Base-by-base conservation (phyloP, 2,113 vertebrate species). In the Thinocorus orbignyianus region DNA sequence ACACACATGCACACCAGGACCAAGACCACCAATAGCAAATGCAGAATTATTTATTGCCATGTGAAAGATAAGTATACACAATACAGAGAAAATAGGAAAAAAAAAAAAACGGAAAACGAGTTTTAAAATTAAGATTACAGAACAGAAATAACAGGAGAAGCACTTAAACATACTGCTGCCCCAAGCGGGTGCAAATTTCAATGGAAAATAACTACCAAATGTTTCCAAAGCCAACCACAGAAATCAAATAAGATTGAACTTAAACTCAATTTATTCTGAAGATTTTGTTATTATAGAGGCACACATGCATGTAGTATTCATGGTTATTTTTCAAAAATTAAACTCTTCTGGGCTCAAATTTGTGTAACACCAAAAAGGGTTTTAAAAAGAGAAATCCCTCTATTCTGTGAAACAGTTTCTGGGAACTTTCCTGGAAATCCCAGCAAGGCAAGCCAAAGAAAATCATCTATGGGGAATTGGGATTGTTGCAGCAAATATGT, bases 121-220 rank as follows among this genome's bases (percentile, higher is more conserved):
- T 46, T 76, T 89, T 79, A 72, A 86, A 80, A 89, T 87, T 85
- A 84, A 81, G 70, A 88, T 91, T 90, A 62, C 30, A 48, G 66
- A 41, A 25, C 39, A 95, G 57, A 92, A 89, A 91, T 62, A 90
- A 86, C 93, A 96, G 90, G 61, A 92, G 86, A 95, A 92, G 35
- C 72, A 78, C 58, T 95, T 94, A 80, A 91, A 85, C 81, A 90
- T 74, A 82, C 73, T 81, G 55, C 93, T 78, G 87, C 85, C 87
- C 78, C 94, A 93, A 42, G 60, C 66, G 88, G 95, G 94, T 94
- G 76, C 5, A 37, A 95, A 95, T 96, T 97, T 97, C 95, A 93
- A 96, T 94, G 94, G 96, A 97, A 98, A 98, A 97, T 93, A 97
- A 94, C 78, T 91, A 95, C 95, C 74, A 97, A 95, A 96, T 97